Conservation (phyloP, 2,888 invertebrate species). For the Quadriops clusia region DNA sequence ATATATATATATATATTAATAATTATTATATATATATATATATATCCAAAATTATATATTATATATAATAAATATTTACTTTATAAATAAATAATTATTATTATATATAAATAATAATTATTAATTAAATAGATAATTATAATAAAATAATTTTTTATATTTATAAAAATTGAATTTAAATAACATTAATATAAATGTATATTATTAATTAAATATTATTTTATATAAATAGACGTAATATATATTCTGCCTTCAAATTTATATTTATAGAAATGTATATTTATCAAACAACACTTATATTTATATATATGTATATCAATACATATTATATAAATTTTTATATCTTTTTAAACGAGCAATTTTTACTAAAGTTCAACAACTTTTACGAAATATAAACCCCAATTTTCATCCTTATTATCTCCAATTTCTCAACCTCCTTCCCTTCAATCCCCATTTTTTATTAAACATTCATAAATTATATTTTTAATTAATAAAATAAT, state of each 20-base stretch:
- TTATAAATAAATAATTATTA: conserved; percentile 20
- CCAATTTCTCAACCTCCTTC: too few relatives aligned
- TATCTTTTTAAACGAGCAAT: conserved; percentile 22
- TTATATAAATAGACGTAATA: too few relatives aligned
- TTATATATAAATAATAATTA: conserved; percentile 15
- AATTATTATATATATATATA: conserved; percentile 10
- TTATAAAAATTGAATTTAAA: conserved; percentile 12
- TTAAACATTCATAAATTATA: background rate
- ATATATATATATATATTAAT: too few relatives aligned
- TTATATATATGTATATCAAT: too few relatives aligned
- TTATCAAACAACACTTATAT: too few relatives aligned
- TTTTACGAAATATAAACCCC: conserved; percentile 5
- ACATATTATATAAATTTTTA: conserved; percentile 12
- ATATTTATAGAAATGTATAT: too few relatives aligned
- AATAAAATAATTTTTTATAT: conserved; percentile 7
- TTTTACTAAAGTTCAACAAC: conserved; percentile 14
- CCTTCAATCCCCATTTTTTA: background rate
- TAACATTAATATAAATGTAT: conserved; percentile 14
- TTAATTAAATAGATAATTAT: conserved; percentile 22
- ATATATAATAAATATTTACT: conserved; percentile 8
- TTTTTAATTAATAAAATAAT: background rate
- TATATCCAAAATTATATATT: conserved; percentile 8
- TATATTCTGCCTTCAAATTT: too few relatives aligned
- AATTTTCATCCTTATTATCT: conserved; percentile 4
- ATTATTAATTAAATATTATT: conserved; percentile 18